These are phyloP conservation scores for Delia radicum DNA, from an alignment of 1,140 invertebrate species.

Conservation along the genomic window DNA sequence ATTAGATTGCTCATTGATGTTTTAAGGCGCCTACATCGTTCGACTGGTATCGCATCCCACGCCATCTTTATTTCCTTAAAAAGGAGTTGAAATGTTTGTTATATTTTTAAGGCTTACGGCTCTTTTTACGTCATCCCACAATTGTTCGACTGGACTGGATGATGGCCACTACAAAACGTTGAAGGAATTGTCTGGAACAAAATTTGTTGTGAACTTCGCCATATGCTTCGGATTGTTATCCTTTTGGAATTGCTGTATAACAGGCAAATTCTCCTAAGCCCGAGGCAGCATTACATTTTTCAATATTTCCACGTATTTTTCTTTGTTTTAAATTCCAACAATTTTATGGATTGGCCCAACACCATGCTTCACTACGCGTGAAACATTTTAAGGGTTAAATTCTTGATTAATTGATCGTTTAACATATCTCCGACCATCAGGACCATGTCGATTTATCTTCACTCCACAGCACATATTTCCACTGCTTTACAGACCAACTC, in stretches of 20 bases:
- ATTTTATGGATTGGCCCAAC: neutral
- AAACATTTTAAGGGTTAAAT: no score
- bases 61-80: no score
- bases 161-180: slow-evolving; percentile 16
- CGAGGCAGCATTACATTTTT: slow-evolving; percentile 11
- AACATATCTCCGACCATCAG: no score
- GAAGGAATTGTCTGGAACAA: neutral
- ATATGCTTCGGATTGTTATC: slow-evolving; percentile 17
- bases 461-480: no score
- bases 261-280: slow-evolving; percentile 26
- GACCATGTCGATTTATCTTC: no score
- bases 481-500: no score
- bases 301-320: neutral
- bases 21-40: no score
- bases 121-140: neutral
- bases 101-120: neutral
- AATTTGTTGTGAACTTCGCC: neutral
- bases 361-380: no score
- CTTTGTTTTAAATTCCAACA: neutral
- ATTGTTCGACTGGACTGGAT: neutral
- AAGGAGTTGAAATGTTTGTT: neutral
- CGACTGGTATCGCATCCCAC: no score
- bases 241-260: slow-evolving; percentile 21
- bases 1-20: no score
- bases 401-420: no score